A percentile compares a stretch with the other conserved stretches of the same genome.
Evolutionary conservation across 2,888 invertebrate species (phyloP).

Genomic region (Tetramorium bicarinatum): DNA sequence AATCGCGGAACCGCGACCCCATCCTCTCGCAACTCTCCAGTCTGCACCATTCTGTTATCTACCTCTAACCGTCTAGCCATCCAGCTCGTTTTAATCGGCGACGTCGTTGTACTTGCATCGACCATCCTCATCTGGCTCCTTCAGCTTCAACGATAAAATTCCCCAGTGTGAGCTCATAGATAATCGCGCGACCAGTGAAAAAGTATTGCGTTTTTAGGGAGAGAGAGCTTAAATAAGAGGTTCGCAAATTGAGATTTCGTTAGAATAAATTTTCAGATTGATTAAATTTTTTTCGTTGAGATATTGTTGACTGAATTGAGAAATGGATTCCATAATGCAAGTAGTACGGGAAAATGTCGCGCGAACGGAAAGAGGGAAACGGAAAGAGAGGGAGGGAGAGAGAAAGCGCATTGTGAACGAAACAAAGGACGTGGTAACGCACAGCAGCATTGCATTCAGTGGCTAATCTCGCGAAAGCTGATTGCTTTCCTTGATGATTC

Average conservation of each 20-base stretch:
- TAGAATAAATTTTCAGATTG: neutral
- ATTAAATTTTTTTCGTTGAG: too few species aligned
- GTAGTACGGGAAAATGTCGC: neutral
- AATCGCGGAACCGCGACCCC: constrained; percentile 69
- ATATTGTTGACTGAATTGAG: neutral
- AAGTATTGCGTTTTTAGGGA: constrained; percentile 3
- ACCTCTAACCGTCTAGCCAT: neutral
- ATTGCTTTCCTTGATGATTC: constrained; percentile 36
- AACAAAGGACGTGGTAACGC: constrained; percentile 37
- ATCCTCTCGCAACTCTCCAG: constrained; percentile 43
- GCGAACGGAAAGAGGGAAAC: neutral
- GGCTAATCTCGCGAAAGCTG: constrained; percentile 47
- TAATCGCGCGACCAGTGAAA: constrained; percentile 18
- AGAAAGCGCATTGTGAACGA: constrained; percentile 1
- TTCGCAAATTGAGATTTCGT: neutral
- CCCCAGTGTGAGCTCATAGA: constrained; percentile 49
- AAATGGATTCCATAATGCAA: neutral
- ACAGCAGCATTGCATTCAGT: constrained; percentile 22
- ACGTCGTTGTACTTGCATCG: neutral
- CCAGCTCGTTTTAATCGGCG: constrained; percentile 26
- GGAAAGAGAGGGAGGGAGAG: neutral
- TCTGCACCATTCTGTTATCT: constrained; percentile 52
- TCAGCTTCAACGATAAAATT: constrained; percentile 71
- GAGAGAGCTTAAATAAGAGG: neutral
- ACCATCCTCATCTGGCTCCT: constrained; percentile 20